These are phyloP conservation scores for Mobula hypostoma DNA, from an alignment of 2,113 vertebrate species.

Conservation along the genomic window DNA sequence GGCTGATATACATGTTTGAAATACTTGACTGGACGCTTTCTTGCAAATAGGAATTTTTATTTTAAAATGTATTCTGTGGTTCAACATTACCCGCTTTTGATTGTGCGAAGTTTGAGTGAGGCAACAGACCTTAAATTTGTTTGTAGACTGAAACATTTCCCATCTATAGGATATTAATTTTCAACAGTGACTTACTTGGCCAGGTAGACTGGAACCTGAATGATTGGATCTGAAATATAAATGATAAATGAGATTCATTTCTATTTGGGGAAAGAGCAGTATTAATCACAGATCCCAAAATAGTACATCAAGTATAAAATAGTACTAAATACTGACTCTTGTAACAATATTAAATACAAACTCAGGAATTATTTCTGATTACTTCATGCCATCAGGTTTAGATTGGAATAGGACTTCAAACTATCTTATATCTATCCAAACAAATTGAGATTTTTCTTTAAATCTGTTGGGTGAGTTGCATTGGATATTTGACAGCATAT, in stretches of 20 bases:
- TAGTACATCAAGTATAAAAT: not conserved
- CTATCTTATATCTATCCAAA: constrained; percentile 3
- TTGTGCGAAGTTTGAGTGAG: not conserved
- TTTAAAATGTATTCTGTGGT: not conserved
- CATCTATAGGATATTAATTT: not conserved
- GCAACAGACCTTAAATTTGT: not conserved
- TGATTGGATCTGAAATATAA: constrained; percentile 75
- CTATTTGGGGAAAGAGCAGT: not conserved
- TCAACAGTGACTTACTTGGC: constrained; percentile 73
- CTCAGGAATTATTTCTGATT: not conserved
- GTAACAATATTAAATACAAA: not conserved
- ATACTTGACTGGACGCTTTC: not conserved
- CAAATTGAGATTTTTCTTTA: not conserved
- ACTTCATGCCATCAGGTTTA: not conserved
- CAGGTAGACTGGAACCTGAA: constrained; percentile 79
- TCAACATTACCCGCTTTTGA: not conserved
- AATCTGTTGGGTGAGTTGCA: not conserved
- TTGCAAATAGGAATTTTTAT: not conserved
- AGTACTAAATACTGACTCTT: not conserved
- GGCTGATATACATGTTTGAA: not conserved
- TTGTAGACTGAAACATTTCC: not conserved
- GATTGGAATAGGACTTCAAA: not conserved
- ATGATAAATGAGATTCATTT: not conserved
- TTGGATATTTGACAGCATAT: not conserved
- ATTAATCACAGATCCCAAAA: not conserved